phyloP scores from a whole-genome alignment of 2,888 invertebrate species.

The Thereva unica region DNA sequence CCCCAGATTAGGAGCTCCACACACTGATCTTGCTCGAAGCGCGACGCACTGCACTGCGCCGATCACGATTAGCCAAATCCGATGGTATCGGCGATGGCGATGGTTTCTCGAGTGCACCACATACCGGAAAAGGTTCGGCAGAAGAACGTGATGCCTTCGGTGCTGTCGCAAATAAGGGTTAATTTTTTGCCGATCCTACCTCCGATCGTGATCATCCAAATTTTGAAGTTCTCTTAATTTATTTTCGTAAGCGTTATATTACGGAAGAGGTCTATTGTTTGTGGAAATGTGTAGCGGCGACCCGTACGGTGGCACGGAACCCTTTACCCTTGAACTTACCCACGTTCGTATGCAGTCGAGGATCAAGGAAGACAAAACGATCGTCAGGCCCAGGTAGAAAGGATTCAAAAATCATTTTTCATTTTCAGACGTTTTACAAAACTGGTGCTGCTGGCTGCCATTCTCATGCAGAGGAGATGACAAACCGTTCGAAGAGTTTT shows the following conservation, averaged over 20 bases:
- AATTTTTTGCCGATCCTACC: conserved; percentile 9
- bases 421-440: conserved; percentile 9
- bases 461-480: conserved; percentile 27
- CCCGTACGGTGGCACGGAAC: background rate
- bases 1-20: background rate
- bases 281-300: conserved; percentile 16
- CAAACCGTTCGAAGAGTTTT: conserved; percentile 26
- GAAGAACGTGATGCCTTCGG: too few relatives aligned
- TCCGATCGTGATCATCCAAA: conserved; percentile 30
- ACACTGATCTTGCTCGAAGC: conserved; percentile 18
- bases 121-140: conserved; percentile 22
- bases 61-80: conserved; percentile 40
- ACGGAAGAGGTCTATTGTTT: conserved; percentile 10
- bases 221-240: conserved; percentile 35
- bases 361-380: conserved; percentile 4
- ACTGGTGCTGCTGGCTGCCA: conserved; percentile 17
- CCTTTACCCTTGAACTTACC: conserved; percentile 11
- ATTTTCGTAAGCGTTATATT: conserved; percentile 28
- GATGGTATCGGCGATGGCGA: conserved; percentile 36
- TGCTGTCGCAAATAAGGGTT: conserved; percentile 7
- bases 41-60: conserved; percentile 29
- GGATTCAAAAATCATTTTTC: conserved; percentile 25
- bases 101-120: conserved; percentile 11
- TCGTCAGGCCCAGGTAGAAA: conserved; percentile 19
- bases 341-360: background rate